Base-by-base conservation (phyloP, 92 coral and sea anemone species). In the Epizoanthus scotinus region DNA sequence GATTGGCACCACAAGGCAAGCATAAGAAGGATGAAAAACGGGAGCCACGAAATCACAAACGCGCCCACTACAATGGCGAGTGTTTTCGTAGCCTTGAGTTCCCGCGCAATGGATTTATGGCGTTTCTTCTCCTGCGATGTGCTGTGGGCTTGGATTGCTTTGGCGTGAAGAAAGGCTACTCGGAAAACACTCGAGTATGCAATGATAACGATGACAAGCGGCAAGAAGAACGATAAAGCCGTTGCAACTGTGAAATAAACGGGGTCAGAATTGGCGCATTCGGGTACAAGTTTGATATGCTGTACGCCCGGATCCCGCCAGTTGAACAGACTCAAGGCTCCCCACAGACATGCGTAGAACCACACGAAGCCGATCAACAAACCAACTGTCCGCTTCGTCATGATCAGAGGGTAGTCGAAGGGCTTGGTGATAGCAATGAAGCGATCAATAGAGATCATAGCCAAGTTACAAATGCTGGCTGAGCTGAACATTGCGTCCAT, bases 381-480 rank as follows among this genome's bases (percentile, higher is more conserved):
- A 22, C 87, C 62, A 9, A 91, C 88, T 9, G 85, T 88, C n/a
- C 78, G 90, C 70, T 86, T 91, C 19, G 95, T 89, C 87, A 95
- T 91, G 38, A 90, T 70, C 69, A 86, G 83, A 12, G 83, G 91
- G 83, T 95, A 95, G 27, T 87, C 84, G 66, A 88, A 93, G 31
- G 99, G 99, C 61, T 83, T 88, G 63, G 98, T 90, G 84, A 95
- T 93, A 21, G 98, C 99, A 26, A 95, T 84, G 72, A 90, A 87
- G 61, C 99, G 99, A 72, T 95, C 99, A 21, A 95, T 85, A 0
- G 97, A 90, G 64, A 95, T 95, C n/a, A 90, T 83, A 22, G 92
- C 95, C 71, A 95, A 80, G 81, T 93, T 90, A 69, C 98, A 93
- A 47, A 95, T 95, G 15, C 96, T 89, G 3, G 99, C 94, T 4